Base-by-base conservation (phyloP, 2,797 vertebrate species). In the Pachyuromys duprasi region DNA sequence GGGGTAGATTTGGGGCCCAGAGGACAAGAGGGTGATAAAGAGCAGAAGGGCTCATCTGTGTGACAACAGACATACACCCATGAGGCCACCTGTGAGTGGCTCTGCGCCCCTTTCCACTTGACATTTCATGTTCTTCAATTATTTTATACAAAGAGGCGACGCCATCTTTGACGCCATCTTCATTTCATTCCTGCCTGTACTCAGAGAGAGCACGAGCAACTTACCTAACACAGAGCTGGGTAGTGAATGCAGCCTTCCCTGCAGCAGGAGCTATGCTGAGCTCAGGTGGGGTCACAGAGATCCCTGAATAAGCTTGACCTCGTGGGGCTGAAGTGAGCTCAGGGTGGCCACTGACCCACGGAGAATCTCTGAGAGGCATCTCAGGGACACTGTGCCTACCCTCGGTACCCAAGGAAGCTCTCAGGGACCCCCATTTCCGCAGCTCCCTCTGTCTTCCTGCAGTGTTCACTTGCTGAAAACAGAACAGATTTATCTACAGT, bases 391-490 rank as follows among this genome's bases (percentile, higher is more conserved):
- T 18, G 5, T 14, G 22, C 45, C 63, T 42, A 75, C 53, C 42
- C 28, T 6, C 28, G 12, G 15, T 2, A 24, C 20, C 36, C 60
- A 78, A 1, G 15, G 22, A 53, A 65, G 9, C 31, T 31, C 20
- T 45, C 70, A 15, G 33, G 36, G n/a, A 60, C 5, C 0, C 5
- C 11, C 49, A 1, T 5, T 17, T 11, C 8, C 1, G 1, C 2
- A 49, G 5, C 49, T 57, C 55, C 15, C 6, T 22, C 7, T 55
- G 20, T 55, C 26, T 22, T 42, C n/a, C 62, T 24, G 20, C 22
- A 15, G 4, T 17, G 31, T 57, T 70, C 55, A 18, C 20, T 57
- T 42, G 17, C 55, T 53, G 31, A 31, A 15, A 45, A 15, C 13
- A 11, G 20, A 20, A 57, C 65, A 49, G 13, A 39, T 39, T 28